Base-by-base conservation (phyloP, 2,797 vertebrate genomes). In the Percopsis omiscomaycus region DNA sequence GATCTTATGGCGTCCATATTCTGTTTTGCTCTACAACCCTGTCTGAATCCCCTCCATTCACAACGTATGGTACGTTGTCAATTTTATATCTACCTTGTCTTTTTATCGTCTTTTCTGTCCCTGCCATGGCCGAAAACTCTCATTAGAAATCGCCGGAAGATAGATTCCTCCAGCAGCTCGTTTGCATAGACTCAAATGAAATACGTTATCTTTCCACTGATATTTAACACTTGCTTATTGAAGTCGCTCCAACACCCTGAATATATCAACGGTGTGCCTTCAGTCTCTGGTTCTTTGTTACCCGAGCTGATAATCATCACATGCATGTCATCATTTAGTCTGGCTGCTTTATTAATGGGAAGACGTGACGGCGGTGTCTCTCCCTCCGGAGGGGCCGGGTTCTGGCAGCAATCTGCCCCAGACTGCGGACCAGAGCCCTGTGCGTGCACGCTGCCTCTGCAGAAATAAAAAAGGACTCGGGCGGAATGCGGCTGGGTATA, bases 401-500 rank as follows among this genome's bases (percentile, higher is more conserved):
- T 54, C 61, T 63, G 22, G 37, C 56, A 14, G 61, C 46, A 13
- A 10, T 57, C 75, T 46, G 54, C 70, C 46, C 46, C 57, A 50
- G 51, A 71, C 72, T 71, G 64, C 74, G 68, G 72, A 69, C 64
- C 46, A 16, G 51, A 57, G 57, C 27, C 13, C 4, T 14, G 68
- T 42, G 58, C 6, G 6, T 37, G 32, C 5, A 37, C 6, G 32
- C 32, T 13, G 42, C 22, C 3, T 58, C 15, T 45, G 55, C 64
- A 75, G 82, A 69, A 66, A 37, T 5, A 37, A 37, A 37, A 37
- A 37, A 37, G 22, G 69, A 64, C 74, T 78, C 66, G 52, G 46
- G 64, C 71, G 74, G 71, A 76, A 78, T 82, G 79, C 75, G 74
- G 66, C 82, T 81, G 75, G 73, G 68, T 75, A 73, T 48, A 71